Evolutionary conservation across 2,888 invertebrate species (phyloP), one percentile per base, ranked within the genome.

Genomic region (Brachyptera putata): DNA sequence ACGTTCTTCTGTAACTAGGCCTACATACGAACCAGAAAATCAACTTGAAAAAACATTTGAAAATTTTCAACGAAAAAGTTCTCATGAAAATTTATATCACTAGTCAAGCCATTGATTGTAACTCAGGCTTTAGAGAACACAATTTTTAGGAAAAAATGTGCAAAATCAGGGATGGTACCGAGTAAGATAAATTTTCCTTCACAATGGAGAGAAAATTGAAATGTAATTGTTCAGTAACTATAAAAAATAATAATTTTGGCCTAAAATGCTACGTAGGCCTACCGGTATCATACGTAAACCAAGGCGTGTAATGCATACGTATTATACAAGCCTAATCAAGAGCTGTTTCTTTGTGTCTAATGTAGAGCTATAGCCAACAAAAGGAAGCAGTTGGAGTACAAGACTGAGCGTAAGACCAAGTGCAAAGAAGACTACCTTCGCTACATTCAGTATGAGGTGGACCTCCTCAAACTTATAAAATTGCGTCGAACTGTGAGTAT

Each of bases 361-460:
- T 75, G 39, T 71, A 87, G 87, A 66, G 79, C 79, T 66, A 86
- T 89, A 66, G 76, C 84, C 46, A 85, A 85, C 67, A 86, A 83
- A 69, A 77, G 87, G 21, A 84, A 83, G 70, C 83, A 84, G 58
- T 84, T 82, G 72, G 89, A 90, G 71, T 86, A 88, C 69, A 86
- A 84, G 72, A 79, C 90, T 56, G 84, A 86, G 68, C 79, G 85
- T 16, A 77, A 79, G 66, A 77, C 81, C 0, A 88, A 87, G 75
- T 77, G 78, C 43, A 84, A 87, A 69, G 84, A 87, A 69, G 87
- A 88, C 73, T 89, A 79, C 71, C 77, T 84, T 13, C 79, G 81
- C 58, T 89, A 86, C 67, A 86, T 87, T 64, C 79, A 85, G 57
- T 89, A 86, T 70, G 86, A 89, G 72, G 78, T 84, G 68, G 79